Evolutionary conservation across 2,888 invertebrate species (phyloP).

Genomic region (Xanthorhoe designata): DNA sequence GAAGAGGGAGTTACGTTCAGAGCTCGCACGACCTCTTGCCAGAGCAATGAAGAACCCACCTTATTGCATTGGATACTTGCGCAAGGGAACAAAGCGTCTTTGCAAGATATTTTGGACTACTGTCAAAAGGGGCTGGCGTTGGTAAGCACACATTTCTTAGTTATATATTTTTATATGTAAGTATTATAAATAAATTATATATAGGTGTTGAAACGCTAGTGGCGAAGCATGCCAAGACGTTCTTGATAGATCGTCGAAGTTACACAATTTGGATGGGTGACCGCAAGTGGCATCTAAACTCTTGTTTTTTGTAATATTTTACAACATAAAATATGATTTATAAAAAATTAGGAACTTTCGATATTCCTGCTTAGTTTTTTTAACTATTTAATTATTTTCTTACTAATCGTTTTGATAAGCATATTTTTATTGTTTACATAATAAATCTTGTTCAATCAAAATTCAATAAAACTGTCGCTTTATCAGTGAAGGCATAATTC

Average conservation of each 20-base stretch:
- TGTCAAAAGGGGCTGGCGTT: conserved; percentile 91
- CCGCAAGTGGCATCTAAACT: no score
- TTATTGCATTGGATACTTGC: conserved; percentile 95
- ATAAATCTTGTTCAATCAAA: conserved; percentile 27
- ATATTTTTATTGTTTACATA: conserved; percentile 25
- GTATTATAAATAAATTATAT: no score
- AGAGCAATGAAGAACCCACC: conserved; percentile 83
- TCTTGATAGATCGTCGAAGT: no score
- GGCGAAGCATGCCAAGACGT: no score
- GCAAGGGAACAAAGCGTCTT: conserved; percentile 91
- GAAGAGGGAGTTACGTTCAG: conserved; percentile 72
- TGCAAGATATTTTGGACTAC: conserved; percentile 91
- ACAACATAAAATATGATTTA: no score
- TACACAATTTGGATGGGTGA: no score
- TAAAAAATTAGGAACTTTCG: background rate
- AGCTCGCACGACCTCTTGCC: conserved; percentile 58
- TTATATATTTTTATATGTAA: conserved; percentile 13
- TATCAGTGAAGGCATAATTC: conserved; percentile 58
- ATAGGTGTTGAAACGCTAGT: no score
- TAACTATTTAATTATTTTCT: no score
- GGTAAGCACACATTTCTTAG: conserved; percentile 66
- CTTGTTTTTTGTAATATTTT: no score
- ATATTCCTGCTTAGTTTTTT: background rate
- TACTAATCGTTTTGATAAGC: no score
- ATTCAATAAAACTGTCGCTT: conserved; percentile 38